Conservation (phyloP, 2,113 vertebrate genomes). For the Pontoporia blainvillei region DNA sequence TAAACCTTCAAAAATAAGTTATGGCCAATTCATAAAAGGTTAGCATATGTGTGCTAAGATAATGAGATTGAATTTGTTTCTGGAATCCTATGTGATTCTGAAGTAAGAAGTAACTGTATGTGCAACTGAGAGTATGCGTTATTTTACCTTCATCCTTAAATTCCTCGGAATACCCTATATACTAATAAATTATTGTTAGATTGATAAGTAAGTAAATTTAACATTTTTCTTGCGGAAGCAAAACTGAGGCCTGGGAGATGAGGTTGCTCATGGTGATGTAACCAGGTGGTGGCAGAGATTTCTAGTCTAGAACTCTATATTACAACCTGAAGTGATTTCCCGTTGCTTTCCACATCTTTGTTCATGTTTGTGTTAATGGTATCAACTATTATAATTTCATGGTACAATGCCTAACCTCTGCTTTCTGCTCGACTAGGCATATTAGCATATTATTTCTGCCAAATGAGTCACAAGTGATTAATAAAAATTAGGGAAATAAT, state of each 20-base stretch:
- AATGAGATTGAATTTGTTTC: background rate
- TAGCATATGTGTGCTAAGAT: background rate
- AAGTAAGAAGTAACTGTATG: background rate
- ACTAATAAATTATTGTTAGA: background rate
- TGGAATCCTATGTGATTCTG: background rate
- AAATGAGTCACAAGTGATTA: background rate
- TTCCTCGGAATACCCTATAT: background rate
- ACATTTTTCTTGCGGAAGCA: background rate
- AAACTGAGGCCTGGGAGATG: background rate
- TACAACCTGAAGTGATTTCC: background rate
- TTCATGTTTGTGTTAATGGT: background rate
- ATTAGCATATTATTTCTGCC: background rate
- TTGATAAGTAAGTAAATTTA: background rate
- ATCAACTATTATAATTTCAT: conserved; percentile 8
- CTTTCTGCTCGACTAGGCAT: background rate
- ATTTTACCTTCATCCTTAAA: background rate
- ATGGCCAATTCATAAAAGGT: background rate
- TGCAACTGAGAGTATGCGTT: too few species aligned
- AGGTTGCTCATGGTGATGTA: background rate
- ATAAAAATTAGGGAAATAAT: background rate
- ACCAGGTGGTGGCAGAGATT: background rate
- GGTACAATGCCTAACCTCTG: conserved; percentile 4
- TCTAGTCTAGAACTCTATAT: background rate
- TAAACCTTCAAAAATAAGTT: background rate
- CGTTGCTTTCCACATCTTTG: background rate